phyloP scores from a whole-genome alignment of 2,888 invertebrate species.

The Agrypnus murinus region DNA sequence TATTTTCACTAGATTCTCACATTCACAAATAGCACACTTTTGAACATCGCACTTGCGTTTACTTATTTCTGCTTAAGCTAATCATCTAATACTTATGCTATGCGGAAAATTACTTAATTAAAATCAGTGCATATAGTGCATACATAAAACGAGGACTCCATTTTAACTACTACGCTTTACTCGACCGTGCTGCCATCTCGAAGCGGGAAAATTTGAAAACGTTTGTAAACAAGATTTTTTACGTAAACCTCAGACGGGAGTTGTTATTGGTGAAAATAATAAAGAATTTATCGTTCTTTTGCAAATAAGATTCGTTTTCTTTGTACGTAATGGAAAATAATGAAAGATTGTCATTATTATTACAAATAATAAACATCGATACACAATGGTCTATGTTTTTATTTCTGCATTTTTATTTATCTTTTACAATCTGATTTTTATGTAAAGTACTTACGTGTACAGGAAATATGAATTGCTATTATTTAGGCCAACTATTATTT shows the following conservation, averaged over 20 bases:
- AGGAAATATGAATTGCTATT: too few relatives aligned
- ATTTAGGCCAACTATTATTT: too few relatives aligned
- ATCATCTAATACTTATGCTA: constrained; percentile 49
- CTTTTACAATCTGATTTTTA: too few relatives aligned
- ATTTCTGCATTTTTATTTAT: background rate
- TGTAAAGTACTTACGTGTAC: too few relatives aligned
- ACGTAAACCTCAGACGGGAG: background rate
- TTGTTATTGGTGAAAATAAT: too few relatives aligned
- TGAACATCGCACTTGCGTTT: constrained; percentile 54
- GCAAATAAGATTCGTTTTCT: too few relatives aligned
- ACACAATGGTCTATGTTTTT: background rate
- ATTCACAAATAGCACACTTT: constrained; percentile 50
- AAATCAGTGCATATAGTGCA: constrained; percentile 70
- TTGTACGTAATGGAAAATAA: too few relatives aligned
- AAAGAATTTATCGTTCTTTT: too few relatives aligned
- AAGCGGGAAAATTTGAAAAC: constrained; percentile 43
- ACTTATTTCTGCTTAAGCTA: constrained; percentile 55
- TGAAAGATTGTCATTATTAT: too few relatives aligned
- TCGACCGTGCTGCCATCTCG: constrained; percentile 64
- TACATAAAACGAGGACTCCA: constrained; percentile 70
- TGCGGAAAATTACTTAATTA: constrained; percentile 63
- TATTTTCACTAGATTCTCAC: constrained; percentile 54
- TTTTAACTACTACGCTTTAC: constrained; percentile 71
- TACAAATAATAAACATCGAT: too few relatives aligned
- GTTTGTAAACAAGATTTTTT: constrained; percentile 17